A percentile compares a stretch with the other conserved stretches of the same genome.
Evolutionary conservation across 1,140 invertebrate genomes (phyloP).

Genomic region (Microplitis mediator): DNA sequence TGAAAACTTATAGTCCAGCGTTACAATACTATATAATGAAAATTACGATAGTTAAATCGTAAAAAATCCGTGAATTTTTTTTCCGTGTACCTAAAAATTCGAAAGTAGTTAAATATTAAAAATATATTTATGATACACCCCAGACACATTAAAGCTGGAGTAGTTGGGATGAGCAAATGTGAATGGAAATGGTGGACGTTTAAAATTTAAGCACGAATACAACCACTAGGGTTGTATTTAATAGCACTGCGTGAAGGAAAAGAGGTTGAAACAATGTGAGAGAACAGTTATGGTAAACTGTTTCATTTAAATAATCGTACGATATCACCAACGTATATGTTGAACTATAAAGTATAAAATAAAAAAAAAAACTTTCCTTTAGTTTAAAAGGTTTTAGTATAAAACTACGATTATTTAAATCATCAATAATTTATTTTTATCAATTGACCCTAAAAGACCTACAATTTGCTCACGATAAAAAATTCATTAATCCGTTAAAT

Average conservation of each 20-base stretch:
- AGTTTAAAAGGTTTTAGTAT: background rate
- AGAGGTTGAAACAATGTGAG: conserved; percentile 34
- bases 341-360: background rate
- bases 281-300: conserved; percentile 41
- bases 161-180: conserved; percentile 30
- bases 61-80: too few relatives aligned
- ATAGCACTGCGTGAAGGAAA: conserved; percentile 20
- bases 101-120: too few relatives aligned
- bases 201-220: conserved; percentile 26
- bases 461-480: too few relatives aligned
- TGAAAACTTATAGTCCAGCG: too few relatives aligned
- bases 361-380: background rate
- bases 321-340: background rate
- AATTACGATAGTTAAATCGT: too few relatives aligned
- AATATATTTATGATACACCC: too few relatives aligned
- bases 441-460: too few relatives aligned
- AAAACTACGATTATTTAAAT: too few relatives aligned
- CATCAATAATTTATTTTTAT: too few relatives aligned
- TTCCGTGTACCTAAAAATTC: too few relatives aligned
- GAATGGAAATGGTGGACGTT: conserved; percentile 30
- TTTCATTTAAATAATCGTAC: conserved; percentile 39
- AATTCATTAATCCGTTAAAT: too few relatives aligned
- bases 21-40: too few relatives aligned
- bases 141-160: background rate
- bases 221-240: conserved; percentile 14